A percentile compares a stretch with the other conserved stretches of the same genome.
These are phyloP conservation scores for Apodemia duryi DNA, from an alignment of 2,888 invertebrate species.

Conservation along the genomic window DNA sequence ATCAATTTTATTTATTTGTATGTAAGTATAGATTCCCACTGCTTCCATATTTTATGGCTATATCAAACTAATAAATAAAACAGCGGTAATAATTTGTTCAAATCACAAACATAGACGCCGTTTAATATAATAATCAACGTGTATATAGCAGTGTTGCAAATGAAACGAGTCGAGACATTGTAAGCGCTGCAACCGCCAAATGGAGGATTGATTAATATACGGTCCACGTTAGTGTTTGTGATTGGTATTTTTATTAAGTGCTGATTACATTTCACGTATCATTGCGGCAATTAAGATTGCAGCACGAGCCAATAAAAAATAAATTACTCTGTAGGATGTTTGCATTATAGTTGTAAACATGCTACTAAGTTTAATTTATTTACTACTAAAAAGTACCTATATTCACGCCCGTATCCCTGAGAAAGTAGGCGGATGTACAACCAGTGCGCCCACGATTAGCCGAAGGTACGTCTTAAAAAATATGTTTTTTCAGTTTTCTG, in stretches of 20 bases:
- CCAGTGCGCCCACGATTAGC: too few species aligned
- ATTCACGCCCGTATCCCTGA: too few species aligned
- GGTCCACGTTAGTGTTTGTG: neutral
- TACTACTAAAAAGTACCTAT: too few species aligned
- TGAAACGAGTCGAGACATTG: neutral
- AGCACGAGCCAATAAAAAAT: neutral
- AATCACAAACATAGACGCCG: neutral
- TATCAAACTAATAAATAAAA: neutral
- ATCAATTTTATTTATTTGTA: too few species aligned
- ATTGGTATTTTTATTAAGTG: slow-evolving; percentile 7
- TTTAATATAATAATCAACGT: neutral
- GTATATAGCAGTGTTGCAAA: slow-evolving; percentile 6
- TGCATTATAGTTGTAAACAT: neutral
- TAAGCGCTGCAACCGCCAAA: neutral
- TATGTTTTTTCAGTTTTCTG: too few species aligned
- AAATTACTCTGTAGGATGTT: neutral
- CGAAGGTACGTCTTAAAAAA: too few species aligned
- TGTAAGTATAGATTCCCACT: neutral
- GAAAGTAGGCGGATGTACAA: too few species aligned
- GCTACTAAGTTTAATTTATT: neutral
- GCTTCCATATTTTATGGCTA: neutral
- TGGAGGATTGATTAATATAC: neutral
- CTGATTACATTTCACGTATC: neutral
- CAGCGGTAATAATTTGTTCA: neutral
- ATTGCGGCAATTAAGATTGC: neutral